phyloP scores from a whole-genome alignment of 2,797 vertebrate genomes.

The Enteromius afrohamiltoni region DNA sequence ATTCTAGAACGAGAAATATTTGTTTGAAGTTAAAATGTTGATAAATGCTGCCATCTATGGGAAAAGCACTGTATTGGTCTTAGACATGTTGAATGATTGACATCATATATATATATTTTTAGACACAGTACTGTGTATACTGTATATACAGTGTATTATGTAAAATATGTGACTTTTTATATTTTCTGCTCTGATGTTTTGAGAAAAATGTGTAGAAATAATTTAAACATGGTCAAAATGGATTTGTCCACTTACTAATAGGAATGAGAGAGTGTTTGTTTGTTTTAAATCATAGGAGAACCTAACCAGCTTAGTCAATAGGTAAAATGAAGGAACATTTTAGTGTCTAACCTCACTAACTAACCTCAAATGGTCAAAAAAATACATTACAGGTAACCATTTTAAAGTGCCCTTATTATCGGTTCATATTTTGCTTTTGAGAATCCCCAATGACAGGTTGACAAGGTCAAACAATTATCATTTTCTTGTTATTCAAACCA shows the following conservation, averaged over 20 bases:
- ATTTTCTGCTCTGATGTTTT: not conserved
- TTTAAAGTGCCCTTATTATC: too few relatives aligned
- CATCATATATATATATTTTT: not conserved
- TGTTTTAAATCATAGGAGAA: not conserved
- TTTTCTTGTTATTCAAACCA: too few relatives aligned
- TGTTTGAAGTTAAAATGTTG: not conserved
- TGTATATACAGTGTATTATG: not conserved
- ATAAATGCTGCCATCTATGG: slow-evolving; percentile 61
- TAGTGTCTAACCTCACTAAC: not conserved
- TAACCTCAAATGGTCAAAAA: not conserved
- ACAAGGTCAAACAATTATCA: too few relatives aligned
- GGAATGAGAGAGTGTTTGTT: not conserved
- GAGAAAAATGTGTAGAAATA: not conserved
- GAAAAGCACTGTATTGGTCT: not conserved
- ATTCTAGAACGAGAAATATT: not conserved
- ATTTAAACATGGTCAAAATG: not conserved
- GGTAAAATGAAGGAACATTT: not conserved
- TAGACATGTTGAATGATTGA: not conserved
- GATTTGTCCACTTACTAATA: not conserved
- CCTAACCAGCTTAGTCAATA: not conserved
- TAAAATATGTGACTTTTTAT: not conserved
- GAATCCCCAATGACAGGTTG: too few relatives aligned
- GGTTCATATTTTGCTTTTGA: too few relatives aligned
- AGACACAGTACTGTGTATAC: not conserved
- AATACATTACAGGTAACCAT: too few relatives aligned